Percentiles rank a stretch among this genome's conserved stretches.
These are phyloP conservation scores for Anoplolepis gracilipes DNA, from an alignment of 1,140 invertebrate species.

Conservation along the genomic window DNA sequence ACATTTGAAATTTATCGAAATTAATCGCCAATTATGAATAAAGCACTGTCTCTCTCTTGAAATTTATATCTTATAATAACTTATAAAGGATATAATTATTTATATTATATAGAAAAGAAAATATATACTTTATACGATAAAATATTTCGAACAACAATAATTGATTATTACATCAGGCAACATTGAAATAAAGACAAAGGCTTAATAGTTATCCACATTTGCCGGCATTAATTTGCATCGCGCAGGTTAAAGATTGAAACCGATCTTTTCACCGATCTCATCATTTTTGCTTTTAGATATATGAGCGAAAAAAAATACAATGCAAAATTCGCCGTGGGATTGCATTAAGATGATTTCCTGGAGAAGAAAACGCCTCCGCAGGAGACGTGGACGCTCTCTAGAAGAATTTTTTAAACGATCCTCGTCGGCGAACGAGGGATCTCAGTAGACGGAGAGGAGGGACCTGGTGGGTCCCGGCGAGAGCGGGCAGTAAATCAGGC, in stretches of 20 bases:
- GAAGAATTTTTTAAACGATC: slow-evolving; percentile 69
- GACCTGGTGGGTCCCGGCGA: slow-evolving; percentile 67
- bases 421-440: slow-evolving; percentile 76
- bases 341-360: slow-evolving; percentile 63
- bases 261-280: too few species aligned
- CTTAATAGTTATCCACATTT: slow-evolving; percentile 25
- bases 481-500: slow-evolving; percentile 83
- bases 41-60: too few species aligned
- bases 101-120: neutral
- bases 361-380: slow-evolving; percentile 73
- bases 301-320: neutral
- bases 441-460: slow-evolving; percentile 12
- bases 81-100: too few species aligned
- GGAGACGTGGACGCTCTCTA: slow-evolving; percentile 39
- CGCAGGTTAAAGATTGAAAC: slow-evolving; percentile 12
- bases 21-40: slow-evolving; percentile 10
- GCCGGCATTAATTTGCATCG: slow-evolving; percentile 26
- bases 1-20: neutral
- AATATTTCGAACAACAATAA: neutral
- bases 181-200: slow-evolving; percentile 12
- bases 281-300: slow-evolving; percentile 2
- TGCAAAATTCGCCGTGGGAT: slow-evolving; percentile 60
- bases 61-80: too few species aligned
- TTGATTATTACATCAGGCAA: neutral
- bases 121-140: slow-evolving; percentile 1